Conservation (phyloP, 1,140 invertebrate species). For the Neodiprion pinetum region DNA sequence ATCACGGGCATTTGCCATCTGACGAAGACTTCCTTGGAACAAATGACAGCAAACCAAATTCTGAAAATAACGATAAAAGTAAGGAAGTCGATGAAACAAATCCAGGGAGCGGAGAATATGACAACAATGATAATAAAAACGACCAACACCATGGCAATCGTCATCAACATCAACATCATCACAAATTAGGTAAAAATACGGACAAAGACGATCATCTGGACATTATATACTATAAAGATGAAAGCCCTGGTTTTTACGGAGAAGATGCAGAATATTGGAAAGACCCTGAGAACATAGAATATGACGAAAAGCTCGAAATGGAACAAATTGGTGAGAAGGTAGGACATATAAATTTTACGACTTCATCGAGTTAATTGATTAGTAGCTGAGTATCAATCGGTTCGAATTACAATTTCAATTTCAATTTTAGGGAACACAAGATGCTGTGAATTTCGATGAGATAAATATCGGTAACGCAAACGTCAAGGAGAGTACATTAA, state of each 20-base stretch:
- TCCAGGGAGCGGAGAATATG: constrained; percentile 7
- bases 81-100: constrained; percentile 1
- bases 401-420: not conserved
- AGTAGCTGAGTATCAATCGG: not conserved
- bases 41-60: not conserved
- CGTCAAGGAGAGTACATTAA: not conserved
- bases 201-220: not conserved
- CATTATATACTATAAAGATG: constrained; percentile 33
- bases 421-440: not conserved
- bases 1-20: constrained; percentile 41
- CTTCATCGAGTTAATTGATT: not conserved
- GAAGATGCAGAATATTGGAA: constrained; percentile 47
- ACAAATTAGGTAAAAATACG: not conserved
- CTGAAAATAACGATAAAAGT: not conserved
- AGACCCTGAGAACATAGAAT: constrained; percentile 22
- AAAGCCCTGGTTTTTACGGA: constrained; percentile 49
- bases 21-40: not conserved
- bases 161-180: constrained; percentile 17
- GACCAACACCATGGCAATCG: not conserved
- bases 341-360: not conserved
- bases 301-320: constrained; percentile 19
- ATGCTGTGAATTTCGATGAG: not conserved
- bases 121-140: constrained; percentile 6
- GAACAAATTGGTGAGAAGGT: not conserved
- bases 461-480: not conserved